Base-by-base conservation (phyloP, 2,888 invertebrate genomes). In the Itoplectis maculator region DNA sequence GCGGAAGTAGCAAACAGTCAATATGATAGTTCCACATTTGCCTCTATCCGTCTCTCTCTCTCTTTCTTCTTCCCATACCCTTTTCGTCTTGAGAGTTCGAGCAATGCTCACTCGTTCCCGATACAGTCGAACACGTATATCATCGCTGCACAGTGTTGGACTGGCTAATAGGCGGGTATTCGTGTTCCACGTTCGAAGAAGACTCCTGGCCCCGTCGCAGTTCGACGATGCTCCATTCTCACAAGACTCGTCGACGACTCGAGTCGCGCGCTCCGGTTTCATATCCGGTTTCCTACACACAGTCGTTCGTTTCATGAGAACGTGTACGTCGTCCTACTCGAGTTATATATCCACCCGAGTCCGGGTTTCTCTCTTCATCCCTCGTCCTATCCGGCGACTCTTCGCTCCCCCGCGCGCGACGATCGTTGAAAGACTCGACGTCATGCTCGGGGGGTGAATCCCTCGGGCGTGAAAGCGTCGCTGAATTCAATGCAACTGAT, bases 1-100 rank as follows among this genome's bases (percentile, higher is more conserved):
- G 75, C 74, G 63, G 76, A 83, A 79, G 76, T 47, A 83, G 70
- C 59, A 79, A 73, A 83, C 76, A 81, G 79, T 81, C 83, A 79
- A 79, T 83, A 79, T 79, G 75, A 51, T 23, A 51, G 69, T 81
- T 75, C 47, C 49, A 40, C 49, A 37, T 68, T 68, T 68, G 49
- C 66, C 35, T 51, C 68, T 18, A n/a, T n/a, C n/a, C n/a, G n/a
- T 5, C 29, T 5, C 29, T 29, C 29, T 29, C 29, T 29, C 29
- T 29, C 29, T 29, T 5, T 29, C 29, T 29, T 5, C 5, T 5
- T 5, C 3, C 29, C 29, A 29, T 29, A 29, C 29, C 5, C 20
- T 6, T 18, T 51, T 18, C 37, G 49, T 51, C 74, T 65, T 49
- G 40, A n/a, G 18, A 51, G 35, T 51, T 63, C 37, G 40, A 49